Evolutionary conservation across 1,140 invertebrate species (phyloP), one percentile per base, ranked within the genome.

Genomic region (Macrostomum lignano): DNA sequence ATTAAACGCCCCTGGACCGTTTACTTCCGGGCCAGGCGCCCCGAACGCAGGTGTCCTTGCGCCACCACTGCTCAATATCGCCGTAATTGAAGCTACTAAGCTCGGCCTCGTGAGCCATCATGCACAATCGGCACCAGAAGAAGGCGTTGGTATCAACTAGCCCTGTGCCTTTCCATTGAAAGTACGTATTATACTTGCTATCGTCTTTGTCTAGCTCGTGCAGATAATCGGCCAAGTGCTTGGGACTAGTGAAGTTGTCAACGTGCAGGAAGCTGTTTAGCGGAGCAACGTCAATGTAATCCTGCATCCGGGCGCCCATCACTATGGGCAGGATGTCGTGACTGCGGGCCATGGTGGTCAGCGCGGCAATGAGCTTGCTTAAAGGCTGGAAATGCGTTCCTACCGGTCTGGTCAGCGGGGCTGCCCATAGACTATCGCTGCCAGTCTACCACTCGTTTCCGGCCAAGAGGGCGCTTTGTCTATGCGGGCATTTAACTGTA

Each of bases 61-160:
- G 19, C 26, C 26, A 28, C 26, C 26, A 28, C 3, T 28, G 14
- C 7, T 28, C 15, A 5, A 28, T 17, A 28, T 28, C 19, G 15
- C 14, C 15, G 9, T 15, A 28, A 28, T 28, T 9, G 15, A 17
- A 28, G 15, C 19, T 28, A 7, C 15, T 17, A 14, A 28, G 3
- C 3, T 28, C 31, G 4, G 38, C 33, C 25, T 50, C 47, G 25
- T 50, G 44, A n/a, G 48, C 21, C 40, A 55, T 34, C 1, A 78
- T 69, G 54, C 84, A 93, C n/a, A 93, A 63, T 1, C 82, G 68
- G 49, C 82, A 93, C 71, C 79, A 88, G 52, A 84, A 91, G 47
- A 71, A 42, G 1, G 52, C 52, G 36, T 55, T 43, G 19, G 52
- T 46, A 38, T 48, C 45, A 2, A 30, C 36, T 5, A 48, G 47